A percentile compares a stretch with the other conserved stretches of the same genome.
Conservation (phyloP, 2,888 invertebrate genomes). For the Eurytoma californica region DNA sequence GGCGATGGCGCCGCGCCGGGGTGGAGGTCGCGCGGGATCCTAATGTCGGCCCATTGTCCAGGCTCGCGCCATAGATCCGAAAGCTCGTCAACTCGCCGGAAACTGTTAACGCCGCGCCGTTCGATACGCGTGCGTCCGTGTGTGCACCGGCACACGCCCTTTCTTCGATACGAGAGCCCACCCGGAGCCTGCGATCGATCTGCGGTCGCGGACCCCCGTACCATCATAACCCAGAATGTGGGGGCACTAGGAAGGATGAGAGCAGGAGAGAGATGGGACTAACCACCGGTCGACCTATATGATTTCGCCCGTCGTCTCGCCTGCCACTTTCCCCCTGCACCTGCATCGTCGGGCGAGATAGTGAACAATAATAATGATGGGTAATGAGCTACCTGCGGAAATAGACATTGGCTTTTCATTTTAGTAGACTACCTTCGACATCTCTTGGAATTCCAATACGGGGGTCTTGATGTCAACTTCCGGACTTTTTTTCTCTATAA, state of each 20-base stretch:
- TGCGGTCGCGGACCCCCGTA: conserved; percentile 27
- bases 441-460: too few relatives aligned
- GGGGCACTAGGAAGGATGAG: background rate
- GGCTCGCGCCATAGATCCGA: conserved; percentile 65
- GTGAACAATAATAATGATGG: conserved; percentile 44
- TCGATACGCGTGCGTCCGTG: conserved; percentile 57
- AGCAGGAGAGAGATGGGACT: background rate
- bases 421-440: background rate
- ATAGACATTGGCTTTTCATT: conserved; percentile 42
- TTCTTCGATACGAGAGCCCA: background rate
- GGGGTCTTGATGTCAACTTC: too few relatives aligned
- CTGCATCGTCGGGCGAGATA: background rate
- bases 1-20: conserved; percentile 23
- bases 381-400: conserved; percentile 38
- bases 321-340: background rate
- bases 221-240: conserved; percentile 8
- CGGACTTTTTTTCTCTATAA: too few relatives aligned
- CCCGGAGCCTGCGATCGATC: conserved; percentile 50
- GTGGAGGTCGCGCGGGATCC: conserved; percentile 58
- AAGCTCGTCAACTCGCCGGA: conserved; percentile 73
- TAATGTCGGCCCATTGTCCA: conserved; percentile 71
- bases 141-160: background rate
- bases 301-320: conserved; percentile 22
- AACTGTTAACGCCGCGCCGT: conserved; percentile 71
- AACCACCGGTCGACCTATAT: conserved; percentile 44